Evolutionary conservation across 2,797 vertebrate species (phyloP).

Genomic region (Phyllotis vaccarum): DNA sequence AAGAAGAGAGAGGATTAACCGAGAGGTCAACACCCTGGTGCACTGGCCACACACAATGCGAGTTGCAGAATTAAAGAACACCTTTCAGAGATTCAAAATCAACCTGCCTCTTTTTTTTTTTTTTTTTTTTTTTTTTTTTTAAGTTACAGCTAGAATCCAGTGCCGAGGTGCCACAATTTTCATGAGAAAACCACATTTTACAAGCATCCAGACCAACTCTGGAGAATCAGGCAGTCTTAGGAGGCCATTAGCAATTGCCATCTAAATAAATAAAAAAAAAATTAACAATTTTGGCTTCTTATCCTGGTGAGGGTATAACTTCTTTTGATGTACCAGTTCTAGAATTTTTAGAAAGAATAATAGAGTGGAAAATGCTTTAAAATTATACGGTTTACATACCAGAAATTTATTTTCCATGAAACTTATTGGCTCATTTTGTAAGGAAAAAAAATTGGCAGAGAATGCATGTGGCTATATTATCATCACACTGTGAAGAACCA

Average conservation of each 20-base stretch:
- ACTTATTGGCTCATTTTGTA: slow-evolving; percentile 55
- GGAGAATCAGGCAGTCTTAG: slow-evolving; percentile 22
- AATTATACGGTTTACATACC: slow-evolving; percentile 64
- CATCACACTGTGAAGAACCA: slow-evolving; percentile 64
- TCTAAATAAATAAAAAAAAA: slow-evolving; percentile 62
- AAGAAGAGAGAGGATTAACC: not conserved
- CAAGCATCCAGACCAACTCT: slow-evolving; percentile 52
- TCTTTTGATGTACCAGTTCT: slow-evolving; percentile 66
- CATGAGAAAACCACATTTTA: slow-evolving; percentile 59
- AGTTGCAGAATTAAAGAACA: slow-evolving; percentile 55
- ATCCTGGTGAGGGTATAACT: slow-evolving; percentile 37
- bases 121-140: not conserved
- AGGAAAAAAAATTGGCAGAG: slow-evolving; percentile 46
- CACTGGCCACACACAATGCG: not conserved
- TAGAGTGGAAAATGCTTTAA: slow-evolving; percentile 60
- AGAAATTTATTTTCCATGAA: slow-evolving; percentile 62
- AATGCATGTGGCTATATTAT: slow-evolving; percentile 51
- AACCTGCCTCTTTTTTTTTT: not conserved
- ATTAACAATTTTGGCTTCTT: slow-evolving; percentile 51
- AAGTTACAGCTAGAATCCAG: slow-evolving; percentile 57
- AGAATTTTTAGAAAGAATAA: slow-evolving; percentile 57
- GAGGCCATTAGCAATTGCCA: slow-evolving; percentile 49
- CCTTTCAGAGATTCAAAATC: slow-evolving; percentile 57
- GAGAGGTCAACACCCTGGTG: not conserved
- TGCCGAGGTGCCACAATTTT: slow-evolving; percentile 52